Base-by-base conservation (phyloP, 1,140 invertebrate genomes). In the Papilio polyxenes region DNA sequence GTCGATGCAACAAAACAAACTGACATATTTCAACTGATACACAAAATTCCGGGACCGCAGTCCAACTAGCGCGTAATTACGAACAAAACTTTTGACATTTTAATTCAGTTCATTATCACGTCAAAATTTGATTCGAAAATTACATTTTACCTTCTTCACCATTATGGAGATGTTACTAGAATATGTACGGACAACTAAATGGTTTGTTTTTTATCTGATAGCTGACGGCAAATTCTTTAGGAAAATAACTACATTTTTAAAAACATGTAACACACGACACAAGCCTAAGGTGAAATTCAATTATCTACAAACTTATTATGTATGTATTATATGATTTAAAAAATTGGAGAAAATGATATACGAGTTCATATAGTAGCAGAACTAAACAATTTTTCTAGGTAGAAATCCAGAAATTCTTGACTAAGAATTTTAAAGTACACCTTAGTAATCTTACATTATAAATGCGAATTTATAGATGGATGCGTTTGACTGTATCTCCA, bases 101-200 rank as follows among this genome's bases (percentile, higher is more conserved):
- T 79, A 79, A 79, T 65, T 79, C 77, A 17, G 59, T 79, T 65
- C 13, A 79, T 79, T 79, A 79, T 44, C 31, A 17, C 59, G 77
- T 79, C 77, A 79, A 79, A 79, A 44, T 79, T 79, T 79, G 77
- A 79, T 79, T 62, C 9, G 77, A 65, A 79, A 79, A 79, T 79
- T 79, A 79, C 44, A 59, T 65, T 79, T 56, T 44, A 79, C 59
- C 53, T 79, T 79, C 40, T 79, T 59, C 44, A 65, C 56, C 40
- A 20, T 56, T 65, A 65, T 79, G 40, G 77, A 79, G 77, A 79
- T 59, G 77, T 79, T 79, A 79, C 31, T 44, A 44, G 76, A 78
- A n/a, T 59, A 65, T 40, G n/a, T 31, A 79, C 75, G 51, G 49
- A 20, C 62, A 65, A 13, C 48, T n/a, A 11, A n/a, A 37, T n/a